Evolutionary conservation across 2,888 invertebrate genomes (phyloP), one percentile per base, ranked within the genome.

Genomic region (Orthosia incerta): DNA sequence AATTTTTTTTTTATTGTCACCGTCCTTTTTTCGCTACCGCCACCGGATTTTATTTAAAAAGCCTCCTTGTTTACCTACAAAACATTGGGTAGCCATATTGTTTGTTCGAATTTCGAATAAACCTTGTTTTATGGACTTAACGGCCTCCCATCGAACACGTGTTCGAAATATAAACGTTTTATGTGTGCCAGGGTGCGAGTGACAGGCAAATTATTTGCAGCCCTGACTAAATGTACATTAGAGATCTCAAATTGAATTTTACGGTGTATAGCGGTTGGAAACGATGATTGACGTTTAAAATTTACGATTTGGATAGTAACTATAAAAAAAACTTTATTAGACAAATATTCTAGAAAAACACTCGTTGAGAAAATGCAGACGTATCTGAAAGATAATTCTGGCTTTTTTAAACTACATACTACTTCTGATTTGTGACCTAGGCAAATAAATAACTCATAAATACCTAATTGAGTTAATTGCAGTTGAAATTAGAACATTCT

Each of bases 81-180:
- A 71, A 59, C 53, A 82, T 71, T 66, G 48, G 48, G 4, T 48
- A 7, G 13, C 65, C 56, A 62, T 57, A 26, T 62, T 62, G 20
- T 65, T 68, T 63, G 26, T 56, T 57, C 50, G 18, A 53, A 63
- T 23, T 68, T 39, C 13, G 11, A 64, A 64, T 60, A 61, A 55
- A 74, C 65, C 50, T 66, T 31, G 23, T 64, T 79, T 79, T 62
- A 63, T 62, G 20, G 48, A 69, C 65, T 51, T 60, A 79, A 70
- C 20, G 70, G 70, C 18, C 12, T 66, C 20, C 23, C 26, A 48
- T 20, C 61, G 23, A 45, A 70, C 70, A 83, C 51, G 63, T 75
- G 80, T 67, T 84, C 56, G 39, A 71, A 68, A 84, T 80, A 75
- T 75, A 81, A 83, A 75, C 39, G 55, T 68, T 74, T 75, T 61